These are phyloP conservation scores for Sebastes minor DNA, from an alignment of 2,797 vertebrate genomes.

Conservation along the genomic window DNA sequence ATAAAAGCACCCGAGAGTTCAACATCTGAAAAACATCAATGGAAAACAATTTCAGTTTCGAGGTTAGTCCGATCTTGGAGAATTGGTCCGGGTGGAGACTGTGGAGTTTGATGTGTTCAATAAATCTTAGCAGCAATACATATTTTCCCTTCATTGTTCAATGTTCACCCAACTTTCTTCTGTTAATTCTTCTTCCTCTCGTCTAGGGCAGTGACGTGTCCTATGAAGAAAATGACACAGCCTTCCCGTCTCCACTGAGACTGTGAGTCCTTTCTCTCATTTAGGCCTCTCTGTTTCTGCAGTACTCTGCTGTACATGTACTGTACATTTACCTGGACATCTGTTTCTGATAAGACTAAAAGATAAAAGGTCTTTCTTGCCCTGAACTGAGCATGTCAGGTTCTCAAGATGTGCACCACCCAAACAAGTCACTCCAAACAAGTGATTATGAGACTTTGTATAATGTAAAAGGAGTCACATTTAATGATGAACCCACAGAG, in stretches of 20 bases:
- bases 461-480: neutral
- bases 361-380: neutral
- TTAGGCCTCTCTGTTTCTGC: neutral
- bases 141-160: neutral
- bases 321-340: neutral
- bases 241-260: conserved; percentile 70
- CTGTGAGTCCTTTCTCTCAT: conserved; percentile 70
- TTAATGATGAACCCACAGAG: neutral
- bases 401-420: neutral
- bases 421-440: neutral
- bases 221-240: conserved; percentile 74
- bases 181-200: neutral
- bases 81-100: neutral
- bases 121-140: neutral
- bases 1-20: conserved; percentile 53
- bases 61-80: conserved; percentile 56
- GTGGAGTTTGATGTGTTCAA: neutral
- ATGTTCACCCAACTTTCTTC: neutral
- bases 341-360: conserved; percentile 20
- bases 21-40: conserved; percentile 58
- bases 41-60: conserved; percentile 72
- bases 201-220: conserved; percentile 79
- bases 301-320: neutral
- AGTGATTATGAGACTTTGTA: neutral
- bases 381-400: neutral